Evolutionary conservation across 2,888 invertebrate species (phyloP), one percentile per base, ranked within the genome.

Genomic region (Lepidochrysops patricia): DNA sequence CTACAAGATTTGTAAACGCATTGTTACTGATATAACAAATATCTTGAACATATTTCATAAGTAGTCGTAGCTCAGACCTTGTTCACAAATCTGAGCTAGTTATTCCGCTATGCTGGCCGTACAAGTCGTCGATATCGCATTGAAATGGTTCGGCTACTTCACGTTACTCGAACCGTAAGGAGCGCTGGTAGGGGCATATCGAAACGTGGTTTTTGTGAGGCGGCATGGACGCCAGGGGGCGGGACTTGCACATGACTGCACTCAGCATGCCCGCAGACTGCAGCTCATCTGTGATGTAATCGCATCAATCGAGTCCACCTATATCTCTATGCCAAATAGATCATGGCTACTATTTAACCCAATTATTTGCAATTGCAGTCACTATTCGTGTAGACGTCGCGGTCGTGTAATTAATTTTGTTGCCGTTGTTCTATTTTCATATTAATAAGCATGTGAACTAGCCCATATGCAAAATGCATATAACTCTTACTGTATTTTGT

Each of bases 261-360:
- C 15, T 37, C 13, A 9, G 19, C 54, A 54, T 26, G 3, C 50
- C 23, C 15, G 3, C 23, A 7, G 9, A 12, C 27, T 32, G 12
- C 15, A 15, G 32, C 29, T 54, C 54, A 19, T 29, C 9, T 23
- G 15, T 54, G 29, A 54, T 32, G 32, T 32, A 32, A 54, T 5
- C 15, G 26, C 19, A 19, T 54, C 54, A 32, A 54, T 15, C 43
- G 13, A 15, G 49, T 29, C 50, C 32, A 58, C 50, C 50, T 25
- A 29, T 34, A 26, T 34, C 25, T n/a, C 9, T 9, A 25, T 50
- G 58, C 58, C 58, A 58, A 58, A 50, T 58, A 34, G 58, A 50
- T 58, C 58, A 58, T 74, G 74, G 70, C 74, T 79, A 76, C 67
- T 65, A 70, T 74, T 54, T 60, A 60, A 50, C 34, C 58, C 23